Conservation (phyloP, 2,113 vertebrate genomes). For the Columba livia region DNA sequence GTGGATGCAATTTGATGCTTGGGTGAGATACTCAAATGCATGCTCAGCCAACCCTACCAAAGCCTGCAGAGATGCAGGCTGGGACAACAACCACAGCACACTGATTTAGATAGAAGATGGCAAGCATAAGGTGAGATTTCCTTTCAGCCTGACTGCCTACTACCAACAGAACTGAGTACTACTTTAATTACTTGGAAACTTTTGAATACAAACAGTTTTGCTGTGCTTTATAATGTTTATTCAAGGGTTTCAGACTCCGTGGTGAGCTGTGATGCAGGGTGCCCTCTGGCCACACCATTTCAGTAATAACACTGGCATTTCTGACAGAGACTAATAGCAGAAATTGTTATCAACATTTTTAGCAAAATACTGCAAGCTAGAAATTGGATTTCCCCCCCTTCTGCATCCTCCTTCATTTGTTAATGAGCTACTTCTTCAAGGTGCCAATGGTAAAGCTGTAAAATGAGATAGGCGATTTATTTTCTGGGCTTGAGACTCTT, state of each 20-base stretch:
- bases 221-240: slow-evolving; percentile 28
- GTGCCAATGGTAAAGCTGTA: slow-evolving; percentile 31
- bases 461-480: slow-evolving; percentile 46
- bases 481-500: slow-evolving; percentile 12
- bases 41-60: not conserved
- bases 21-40: not conserved
- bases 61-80: not conserved
- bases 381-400: slow-evolving; percentile 49
- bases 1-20: not conserved
- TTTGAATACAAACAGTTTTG: not conserved
- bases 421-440: slow-evolving; percentile 68
- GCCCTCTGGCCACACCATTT: slow-evolving; percentile 41
- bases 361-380: slow-evolving; percentile 58
- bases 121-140: not conserved
- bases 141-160: not conserved
- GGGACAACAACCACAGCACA: not conserved
- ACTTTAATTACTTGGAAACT: not conserved
- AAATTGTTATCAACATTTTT: slow-evolving; percentile 58
- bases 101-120: not conserved
- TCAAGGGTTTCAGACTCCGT: not conserved
- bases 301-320: slow-evolving; percentile 34
- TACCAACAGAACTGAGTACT: not conserved
- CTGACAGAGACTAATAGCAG: slow-evolving; percentile 61
- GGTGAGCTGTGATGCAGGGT: not conserved
- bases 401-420: not conserved